Percentiles rank a stretch among this genome's conserved stretches.
phyloP scores from a whole-genome alignment of 2,888 invertebrate species.

The Quadroppia sp. region DNA sequence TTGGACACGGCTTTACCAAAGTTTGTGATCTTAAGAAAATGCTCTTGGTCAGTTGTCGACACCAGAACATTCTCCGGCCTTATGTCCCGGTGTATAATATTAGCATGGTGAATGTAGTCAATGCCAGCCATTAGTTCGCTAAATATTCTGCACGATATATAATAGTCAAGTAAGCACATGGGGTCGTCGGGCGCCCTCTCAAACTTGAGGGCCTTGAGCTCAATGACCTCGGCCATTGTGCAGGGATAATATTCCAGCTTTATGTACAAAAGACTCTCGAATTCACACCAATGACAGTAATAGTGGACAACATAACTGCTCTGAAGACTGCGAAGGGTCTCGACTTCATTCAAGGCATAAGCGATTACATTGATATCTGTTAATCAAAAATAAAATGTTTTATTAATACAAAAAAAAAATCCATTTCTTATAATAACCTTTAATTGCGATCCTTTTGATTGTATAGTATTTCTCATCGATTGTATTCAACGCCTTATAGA shows the following conservation, averaged over 20 bases:
- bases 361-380: neutral
- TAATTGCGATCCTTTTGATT: neutral
- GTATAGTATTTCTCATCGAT: neutral
- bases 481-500: too few relatives aligned
- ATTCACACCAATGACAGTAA: neutral
- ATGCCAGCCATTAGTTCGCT: neutral
- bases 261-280: neutral
- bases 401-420: neutral
- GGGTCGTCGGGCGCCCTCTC: neutral
- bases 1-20: neutral
- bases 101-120: neutral
- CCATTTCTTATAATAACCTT: neutral
- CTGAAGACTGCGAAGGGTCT: neutral
- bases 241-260: neutral
- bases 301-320: neutral
- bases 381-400: neutral
- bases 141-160: neutral
- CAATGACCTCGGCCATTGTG: neutral
- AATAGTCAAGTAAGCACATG: neutral
- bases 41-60: neutral
- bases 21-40: neutral
- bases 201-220: neutral
- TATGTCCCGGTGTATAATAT: neutral
- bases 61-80: neutral
- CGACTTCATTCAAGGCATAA: neutral